Conservation (phyloP, 2,797 vertebrate species). For the Lepidocolaptes lacrymiger region DNA sequence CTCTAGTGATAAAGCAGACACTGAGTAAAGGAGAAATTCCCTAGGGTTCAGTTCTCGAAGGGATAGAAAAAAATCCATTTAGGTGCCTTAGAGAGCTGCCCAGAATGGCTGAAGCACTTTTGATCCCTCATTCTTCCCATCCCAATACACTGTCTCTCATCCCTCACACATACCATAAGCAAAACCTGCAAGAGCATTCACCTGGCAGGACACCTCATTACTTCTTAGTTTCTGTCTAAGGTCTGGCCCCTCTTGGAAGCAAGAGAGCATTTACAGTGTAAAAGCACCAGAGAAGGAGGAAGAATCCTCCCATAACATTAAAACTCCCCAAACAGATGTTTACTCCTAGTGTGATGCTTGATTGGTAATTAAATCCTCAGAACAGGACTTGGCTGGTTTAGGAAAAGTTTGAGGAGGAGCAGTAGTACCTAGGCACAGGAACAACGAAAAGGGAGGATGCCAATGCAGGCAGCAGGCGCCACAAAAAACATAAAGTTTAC, state of each 20-base stretch:
- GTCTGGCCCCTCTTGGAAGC: neutral
- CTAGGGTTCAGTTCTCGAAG: neutral
- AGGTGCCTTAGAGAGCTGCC: neutral
- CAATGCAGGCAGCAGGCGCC: neutral
- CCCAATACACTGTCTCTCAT: neutral
- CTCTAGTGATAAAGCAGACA: neutral
- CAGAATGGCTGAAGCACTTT: neutral
- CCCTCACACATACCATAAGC: neutral
- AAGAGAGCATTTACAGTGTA: neutral
- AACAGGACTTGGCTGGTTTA: neutral
- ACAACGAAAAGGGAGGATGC: neutral
- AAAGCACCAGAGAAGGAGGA: neutral
- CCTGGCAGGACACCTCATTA: neutral
- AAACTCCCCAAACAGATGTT: neutral
- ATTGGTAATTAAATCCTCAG: neutral
- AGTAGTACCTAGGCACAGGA: neutral
- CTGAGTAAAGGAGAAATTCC: neutral
- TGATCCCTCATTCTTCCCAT: neutral
- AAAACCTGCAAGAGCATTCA: neutral
- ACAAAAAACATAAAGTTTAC: neutral
- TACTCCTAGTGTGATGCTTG: neutral
- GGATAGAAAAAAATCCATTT: neutral
- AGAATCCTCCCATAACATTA: neutral
- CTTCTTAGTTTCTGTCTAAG: neutral
- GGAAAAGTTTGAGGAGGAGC: neutral